Evolutionary conservation across 2,797 vertebrate genomes (phyloP).

Genomic region (Sciurus carolinensis): DNA sequence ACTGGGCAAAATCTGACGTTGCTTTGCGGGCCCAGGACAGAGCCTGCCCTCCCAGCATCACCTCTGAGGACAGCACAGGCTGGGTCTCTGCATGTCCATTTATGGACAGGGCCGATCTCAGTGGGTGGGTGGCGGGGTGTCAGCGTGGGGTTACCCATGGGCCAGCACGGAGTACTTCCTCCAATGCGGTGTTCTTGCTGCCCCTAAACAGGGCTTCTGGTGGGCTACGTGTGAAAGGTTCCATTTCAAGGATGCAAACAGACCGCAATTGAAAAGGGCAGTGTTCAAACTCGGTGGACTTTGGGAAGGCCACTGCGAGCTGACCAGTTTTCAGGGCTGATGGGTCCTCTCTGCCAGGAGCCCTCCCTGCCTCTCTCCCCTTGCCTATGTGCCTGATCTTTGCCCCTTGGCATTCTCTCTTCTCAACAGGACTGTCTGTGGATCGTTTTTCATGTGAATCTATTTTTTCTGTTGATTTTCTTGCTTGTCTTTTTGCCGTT

Average conservation of each 20-base stretch:
- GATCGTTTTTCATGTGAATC: background rate
- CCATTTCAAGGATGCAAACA: background rate
- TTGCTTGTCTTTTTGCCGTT: background rate
- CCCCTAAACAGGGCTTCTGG: background rate
- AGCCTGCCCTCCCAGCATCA: background rate
- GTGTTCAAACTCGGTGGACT: background rate
- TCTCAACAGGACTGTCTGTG: background rate
- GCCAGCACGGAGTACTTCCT: background rate
- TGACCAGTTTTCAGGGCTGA: background rate
- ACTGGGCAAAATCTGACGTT: background rate
- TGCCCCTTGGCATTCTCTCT: background rate
- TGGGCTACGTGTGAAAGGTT: background rate
- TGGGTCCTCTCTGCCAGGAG: rapidly evolving
- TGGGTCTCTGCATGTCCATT: background rate
- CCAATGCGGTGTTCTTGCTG: background rate
- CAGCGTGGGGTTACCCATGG: rapidly evolving
- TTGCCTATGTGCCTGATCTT: too few relatives aligned
- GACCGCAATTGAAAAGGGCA: background rate
- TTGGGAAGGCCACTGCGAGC: background rate
- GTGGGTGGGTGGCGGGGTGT: background rate
- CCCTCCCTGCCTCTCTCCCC: too few relatives aligned
- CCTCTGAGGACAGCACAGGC: background rate
- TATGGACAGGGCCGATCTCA: background rate
- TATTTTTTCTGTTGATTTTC: background rate
- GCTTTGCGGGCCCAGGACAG: background rate